Percentiles rank a stretch among this genome's conserved stretches.
These are phyloP conservation scores for Drosophila phalerata DNA, from an alignment of 2,888 invertebrate species.

Conservation along the genomic window DNA sequence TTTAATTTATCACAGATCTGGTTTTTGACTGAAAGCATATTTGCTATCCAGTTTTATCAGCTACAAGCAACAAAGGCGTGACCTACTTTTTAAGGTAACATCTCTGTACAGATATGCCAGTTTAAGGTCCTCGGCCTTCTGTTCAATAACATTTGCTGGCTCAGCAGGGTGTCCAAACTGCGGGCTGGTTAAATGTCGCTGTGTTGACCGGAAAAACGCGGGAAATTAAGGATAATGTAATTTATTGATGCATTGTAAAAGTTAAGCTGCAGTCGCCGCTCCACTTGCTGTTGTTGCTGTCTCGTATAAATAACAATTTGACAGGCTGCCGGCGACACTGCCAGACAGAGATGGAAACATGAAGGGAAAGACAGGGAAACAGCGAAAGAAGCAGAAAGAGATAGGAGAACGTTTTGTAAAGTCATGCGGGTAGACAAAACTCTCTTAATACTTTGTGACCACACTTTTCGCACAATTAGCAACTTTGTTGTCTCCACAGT, in stretches of 20 bases:
- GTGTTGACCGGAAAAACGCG: conserved; percentile 80
- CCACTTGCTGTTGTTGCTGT: conserved; percentile 29
- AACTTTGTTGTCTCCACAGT: conserved; percentile 51
- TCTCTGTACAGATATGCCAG: background rate
- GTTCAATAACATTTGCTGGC: conserved; percentile 48
- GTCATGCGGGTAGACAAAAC: conserved; percentile 58
- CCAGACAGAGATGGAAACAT: conserved; percentile 12
- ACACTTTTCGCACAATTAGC: conserved; percentile 71
- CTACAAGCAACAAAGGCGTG: background rate
- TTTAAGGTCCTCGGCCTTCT: background rate
- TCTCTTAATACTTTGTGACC: conserved; percentile 60
- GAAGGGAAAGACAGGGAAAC: background rate
- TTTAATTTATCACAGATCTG: background rate
- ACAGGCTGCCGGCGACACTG: conserved; percentile 48
- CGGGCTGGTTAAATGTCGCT: conserved; percentile 74
- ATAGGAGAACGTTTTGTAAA: conserved; percentile 5
- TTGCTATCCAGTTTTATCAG: background rate
- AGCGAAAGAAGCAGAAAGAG: background rate
- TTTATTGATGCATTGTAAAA: conserved; percentile 80
- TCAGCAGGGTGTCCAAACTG: conserved; percentile 61
- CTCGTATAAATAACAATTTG: conserved; percentile 78
- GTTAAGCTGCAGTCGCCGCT: conserved; percentile 70
- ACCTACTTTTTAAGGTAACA: conserved; percentile 2
- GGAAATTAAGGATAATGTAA: conserved; percentile 81
- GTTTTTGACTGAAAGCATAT: background rate